Percentiles rank a stretch among this genome's conserved stretches.
Conservation (phyloP, 2,797 vertebrate genomes). For the Syndactyla subalaris region DNA sequence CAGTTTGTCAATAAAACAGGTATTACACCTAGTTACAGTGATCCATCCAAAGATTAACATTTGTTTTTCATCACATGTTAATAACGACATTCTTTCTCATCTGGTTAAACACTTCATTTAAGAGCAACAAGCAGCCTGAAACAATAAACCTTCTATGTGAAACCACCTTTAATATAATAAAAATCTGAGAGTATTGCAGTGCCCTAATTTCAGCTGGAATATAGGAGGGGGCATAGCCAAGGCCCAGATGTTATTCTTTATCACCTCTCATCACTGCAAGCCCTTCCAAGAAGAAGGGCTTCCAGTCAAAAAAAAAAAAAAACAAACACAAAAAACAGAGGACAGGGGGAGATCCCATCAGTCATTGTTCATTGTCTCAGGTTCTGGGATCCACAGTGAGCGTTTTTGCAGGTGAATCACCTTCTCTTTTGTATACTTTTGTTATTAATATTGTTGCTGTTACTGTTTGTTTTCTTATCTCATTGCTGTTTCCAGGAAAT, state of each 20-base stretch:
- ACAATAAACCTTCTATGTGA: neutral
- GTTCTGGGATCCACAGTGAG: fast-evolving
- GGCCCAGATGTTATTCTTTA: neutral
- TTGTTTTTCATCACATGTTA: neutral
- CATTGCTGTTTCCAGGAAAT: neutral
- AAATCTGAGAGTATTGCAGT: neutral
- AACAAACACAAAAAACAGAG: no score
- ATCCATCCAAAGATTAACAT: neutral
- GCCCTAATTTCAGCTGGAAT: neutral
- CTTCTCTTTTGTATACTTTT: neutral
- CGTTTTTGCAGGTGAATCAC: neutral
- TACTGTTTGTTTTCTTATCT: neutral
- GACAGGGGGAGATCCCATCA: no score
- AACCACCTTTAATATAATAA: neutral
- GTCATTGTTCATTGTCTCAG: fast-evolving
- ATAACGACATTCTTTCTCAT: neutral
- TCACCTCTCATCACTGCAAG: no score
- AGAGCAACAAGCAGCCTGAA: neutral
- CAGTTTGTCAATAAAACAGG: neutral
- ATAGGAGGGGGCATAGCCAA: neutral
- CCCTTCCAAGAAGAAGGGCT: neutral
- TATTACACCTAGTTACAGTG: neutral
- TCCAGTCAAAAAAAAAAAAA: neutral
- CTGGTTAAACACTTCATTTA: neutral
- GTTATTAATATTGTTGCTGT: neutral